A percentile compares a stretch with the other conserved stretches of the same genome.
Evolutionary conservation across 2,113 vertebrate genomes (phyloP).

Genomic region (Cromileptes altivelis): DNA sequence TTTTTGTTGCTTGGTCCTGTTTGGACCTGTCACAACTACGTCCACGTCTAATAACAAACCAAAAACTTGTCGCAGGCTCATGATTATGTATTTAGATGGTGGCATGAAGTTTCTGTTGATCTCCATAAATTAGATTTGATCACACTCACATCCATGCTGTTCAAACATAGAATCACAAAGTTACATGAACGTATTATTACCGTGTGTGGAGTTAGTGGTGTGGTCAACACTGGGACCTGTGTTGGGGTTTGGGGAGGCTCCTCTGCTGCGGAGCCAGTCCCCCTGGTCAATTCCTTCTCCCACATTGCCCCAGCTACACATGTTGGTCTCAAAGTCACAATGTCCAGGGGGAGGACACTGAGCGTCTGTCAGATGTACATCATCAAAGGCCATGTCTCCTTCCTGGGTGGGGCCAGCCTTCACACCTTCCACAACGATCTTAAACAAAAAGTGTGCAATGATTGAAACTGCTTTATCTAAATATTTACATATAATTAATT

Average conservation of each 20-base stretch:
- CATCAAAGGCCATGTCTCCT: constrained; percentile 83
- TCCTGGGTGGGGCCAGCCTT: constrained; percentile 63
- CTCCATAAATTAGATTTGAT: neutral
- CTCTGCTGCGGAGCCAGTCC: constrained; percentile 82
- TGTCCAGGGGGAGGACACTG: constrained; percentile 69
- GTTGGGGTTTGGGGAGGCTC: constrained; percentile 60
- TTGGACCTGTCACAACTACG: neutral
- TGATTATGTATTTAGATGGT: neutral
- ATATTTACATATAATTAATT: neutral
- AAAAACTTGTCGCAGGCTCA: neutral
- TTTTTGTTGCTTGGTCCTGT: neutral
- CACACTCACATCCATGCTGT: neutral
- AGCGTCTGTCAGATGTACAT: constrained; percentile 70
- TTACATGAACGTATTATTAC: constrained; percentile 9
- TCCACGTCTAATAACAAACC: neutral
- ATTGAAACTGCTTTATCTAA: neutral
- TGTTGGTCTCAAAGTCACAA: constrained; percentile 83
- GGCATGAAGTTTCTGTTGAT: neutral
- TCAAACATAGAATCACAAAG: neutral
- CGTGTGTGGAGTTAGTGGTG: constrained; percentile 79
- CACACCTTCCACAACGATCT: constrained; percentile 84
- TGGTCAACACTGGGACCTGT: constrained; percentile 81
- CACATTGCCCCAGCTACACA: constrained; percentile 83
- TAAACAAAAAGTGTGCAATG: neutral
- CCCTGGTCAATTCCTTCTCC: constrained; percentile 67